These are phyloP conservation scores for Sycophaga agraensis DNA, from an alignment of 1,140 invertebrate species.

Conservation along the genomic window DNA sequence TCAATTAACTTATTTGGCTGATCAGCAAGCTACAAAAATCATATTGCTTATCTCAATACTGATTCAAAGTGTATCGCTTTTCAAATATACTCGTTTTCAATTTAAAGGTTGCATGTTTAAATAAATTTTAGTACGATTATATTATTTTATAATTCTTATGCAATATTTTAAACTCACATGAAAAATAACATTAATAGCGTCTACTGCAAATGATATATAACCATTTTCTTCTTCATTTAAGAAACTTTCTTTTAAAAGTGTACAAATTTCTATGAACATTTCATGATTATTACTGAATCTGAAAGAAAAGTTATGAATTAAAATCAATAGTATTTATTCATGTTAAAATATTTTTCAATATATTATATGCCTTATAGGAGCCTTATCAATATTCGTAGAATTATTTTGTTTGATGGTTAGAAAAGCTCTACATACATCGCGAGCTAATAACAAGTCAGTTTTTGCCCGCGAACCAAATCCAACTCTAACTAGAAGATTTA, in stretches of 20 bases:
- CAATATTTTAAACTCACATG: slow-evolving; percentile 47
- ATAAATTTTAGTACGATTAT: no score
- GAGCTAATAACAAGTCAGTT: slow-evolving; percentile 60
- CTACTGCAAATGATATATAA: slow-evolving; percentile 63
- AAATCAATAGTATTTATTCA: slow-evolving; percentile 11
- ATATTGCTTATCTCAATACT: background rate
- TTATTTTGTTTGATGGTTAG: slow-evolving; percentile 53
- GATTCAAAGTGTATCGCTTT: background rate
- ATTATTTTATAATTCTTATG: no score
- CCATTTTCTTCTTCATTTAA: slow-evolving; percentile 48
- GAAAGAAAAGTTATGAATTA: slow-evolving; percentile 26
- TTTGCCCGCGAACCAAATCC: slow-evolving; percentile 59
- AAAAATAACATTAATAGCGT: slow-evolving; percentile 67
- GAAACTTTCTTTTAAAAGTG: slow-evolving; percentile 58
- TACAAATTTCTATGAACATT: slow-evolving; percentile 58
- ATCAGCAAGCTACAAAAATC: slow-evolving; percentile 45
- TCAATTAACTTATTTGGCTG: slow-evolving; percentile 47
- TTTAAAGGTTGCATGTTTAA: no score
- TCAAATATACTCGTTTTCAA: no score
- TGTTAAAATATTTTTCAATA: slow-evolving; percentile 1
- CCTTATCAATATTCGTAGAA: slow-evolving; percentile 35
- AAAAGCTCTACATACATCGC: slow-evolving; percentile 64
- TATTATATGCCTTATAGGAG: slow-evolving; percentile 37
- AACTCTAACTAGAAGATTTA: slow-evolving; percentile 62
- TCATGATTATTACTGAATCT: slow-evolving; percentile 60